A percentile compares a stretch with the other conserved stretches of the same genome.
Evolutionary conservation across 2,797 vertebrate genomes (phyloP).

Genomic region (Phyllotis vaccarum): DNA sequence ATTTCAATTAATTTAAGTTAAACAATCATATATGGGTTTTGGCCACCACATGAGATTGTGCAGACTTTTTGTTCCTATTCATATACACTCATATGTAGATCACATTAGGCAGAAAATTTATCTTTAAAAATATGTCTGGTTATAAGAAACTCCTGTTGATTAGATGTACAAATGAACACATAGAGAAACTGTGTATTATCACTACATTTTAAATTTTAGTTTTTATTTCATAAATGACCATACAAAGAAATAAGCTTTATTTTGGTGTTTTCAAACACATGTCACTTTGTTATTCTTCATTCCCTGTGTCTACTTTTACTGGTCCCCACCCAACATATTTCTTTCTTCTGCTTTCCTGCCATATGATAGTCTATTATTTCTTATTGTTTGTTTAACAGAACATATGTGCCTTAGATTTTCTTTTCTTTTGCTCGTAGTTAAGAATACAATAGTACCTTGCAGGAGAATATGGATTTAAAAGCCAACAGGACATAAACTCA

Average conservation of each 20-base stretch:
- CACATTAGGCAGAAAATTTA: background rate
- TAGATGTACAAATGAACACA: background rate
- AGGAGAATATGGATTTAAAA: background rate
- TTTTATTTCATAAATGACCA: background rate
- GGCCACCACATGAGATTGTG: background rate
- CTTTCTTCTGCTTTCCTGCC: too few species aligned
- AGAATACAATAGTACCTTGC: background rate
- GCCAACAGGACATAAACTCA: background rate
- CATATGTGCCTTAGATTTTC: background rate
- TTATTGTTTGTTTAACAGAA: background rate
- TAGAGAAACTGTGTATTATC: background rate
- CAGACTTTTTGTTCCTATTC: background rate
- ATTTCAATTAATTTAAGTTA: slow-evolving; percentile 16
- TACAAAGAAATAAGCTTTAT: too few species aligned
- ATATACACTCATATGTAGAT: background rate
- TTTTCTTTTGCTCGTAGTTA: background rate
- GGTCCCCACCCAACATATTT: background rate
- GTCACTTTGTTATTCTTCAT: background rate
- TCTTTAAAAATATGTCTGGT: background rate
- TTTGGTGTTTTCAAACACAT: background rate
- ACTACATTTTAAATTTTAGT: background rate
- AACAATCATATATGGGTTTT: background rate
- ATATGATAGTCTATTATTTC: background rate
- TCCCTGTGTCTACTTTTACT: background rate
- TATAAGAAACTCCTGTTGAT: background rate